phyloP scores from a whole-genome alignment of 1,140 invertebrate species.

The Drosophila lacteicornis region DNA sequence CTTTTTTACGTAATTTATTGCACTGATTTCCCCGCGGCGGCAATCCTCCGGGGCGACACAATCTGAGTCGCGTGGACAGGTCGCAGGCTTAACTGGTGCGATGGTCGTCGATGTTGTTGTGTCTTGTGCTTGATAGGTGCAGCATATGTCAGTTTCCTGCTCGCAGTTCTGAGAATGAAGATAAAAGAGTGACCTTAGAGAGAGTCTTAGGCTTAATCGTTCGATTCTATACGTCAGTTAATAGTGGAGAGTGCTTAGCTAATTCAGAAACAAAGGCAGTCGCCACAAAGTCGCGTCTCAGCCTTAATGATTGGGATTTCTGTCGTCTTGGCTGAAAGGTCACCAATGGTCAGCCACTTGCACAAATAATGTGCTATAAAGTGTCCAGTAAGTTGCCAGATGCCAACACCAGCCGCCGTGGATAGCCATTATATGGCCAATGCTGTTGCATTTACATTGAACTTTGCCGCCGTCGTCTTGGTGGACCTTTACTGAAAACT shows the following conservation, averaged over 20 bases:
- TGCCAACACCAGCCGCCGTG: constrained; percentile 10
- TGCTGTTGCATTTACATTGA: constrained; percentile 62
- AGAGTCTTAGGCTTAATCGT: background rate
- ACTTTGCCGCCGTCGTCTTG: constrained; percentile 57
- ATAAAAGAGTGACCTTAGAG: background rate
- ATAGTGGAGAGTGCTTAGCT: background rate
- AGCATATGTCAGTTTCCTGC: constrained; percentile 70
- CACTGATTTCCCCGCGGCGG: constrained; percentile 75
- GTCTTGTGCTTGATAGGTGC: constrained; percentile 64
- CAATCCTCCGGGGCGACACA: constrained; percentile 76
- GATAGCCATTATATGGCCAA: constrained; percentile 1
- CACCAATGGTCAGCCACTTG: constrained; percentile 59
- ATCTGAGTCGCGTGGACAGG: constrained; percentile 67
- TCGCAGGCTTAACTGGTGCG: constrained; percentile 55
- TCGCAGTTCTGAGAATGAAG: constrained; percentile 64
- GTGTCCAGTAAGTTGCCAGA: constrained; percentile 43
- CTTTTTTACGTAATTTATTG: constrained; percentile 71
- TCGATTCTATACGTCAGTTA: background rate
- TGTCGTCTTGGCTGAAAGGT: constrained; percentile 62
- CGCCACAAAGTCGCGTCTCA: constrained; percentile 2
- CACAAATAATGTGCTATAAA: constrained; percentile 76
- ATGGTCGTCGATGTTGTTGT: constrained; percentile 64
- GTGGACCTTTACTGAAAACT: constrained; percentile 51
- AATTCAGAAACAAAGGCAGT: background rate
- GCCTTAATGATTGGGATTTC: constrained; percentile 23